Percentiles rank a stretch among this genome's conserved stretches.
These are phyloP conservation scores for Euglossa dilemma DNA, from an alignment of 1,140 invertebrate species.

Conservation along the genomic window DNA sequence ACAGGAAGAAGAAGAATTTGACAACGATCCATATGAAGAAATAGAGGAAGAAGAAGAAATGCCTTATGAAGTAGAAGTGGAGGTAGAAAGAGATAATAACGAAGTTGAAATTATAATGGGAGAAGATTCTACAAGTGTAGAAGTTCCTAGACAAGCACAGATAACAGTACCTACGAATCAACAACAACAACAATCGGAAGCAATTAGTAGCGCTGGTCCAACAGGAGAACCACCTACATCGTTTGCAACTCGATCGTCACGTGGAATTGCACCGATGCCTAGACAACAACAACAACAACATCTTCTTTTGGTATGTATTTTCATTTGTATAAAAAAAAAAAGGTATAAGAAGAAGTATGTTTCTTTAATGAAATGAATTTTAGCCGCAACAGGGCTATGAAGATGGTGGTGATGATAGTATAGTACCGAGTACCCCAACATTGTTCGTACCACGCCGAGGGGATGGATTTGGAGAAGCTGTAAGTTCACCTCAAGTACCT, in stretches of 20 bases:
- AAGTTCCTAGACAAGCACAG: conserved; percentile 84
- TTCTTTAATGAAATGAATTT: conserved; percentile 50
- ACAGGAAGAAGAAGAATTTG: conserved; percentile 84
- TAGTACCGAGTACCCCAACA: conserved; percentile 95
- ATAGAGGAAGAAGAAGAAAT: conserved; percentile 84
- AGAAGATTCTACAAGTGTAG: conserved; percentile 83
- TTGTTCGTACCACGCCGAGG: conserved; percentile 91
- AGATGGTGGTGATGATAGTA: conserved; percentile 92
- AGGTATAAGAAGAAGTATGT: not conserved
- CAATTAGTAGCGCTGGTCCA: conserved; percentile 84
- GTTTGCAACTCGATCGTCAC: conserved; percentile 76
- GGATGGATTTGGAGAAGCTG: conserved; percentile 95
- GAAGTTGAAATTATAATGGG: conserved; percentile 86
- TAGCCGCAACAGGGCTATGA: conserved; percentile 83
- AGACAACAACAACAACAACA: conserved; percentile 79
- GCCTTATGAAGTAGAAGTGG: conserved; percentile 81
- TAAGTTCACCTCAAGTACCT: conserved; percentile 92
- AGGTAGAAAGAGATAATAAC: conserved; percentile 84
- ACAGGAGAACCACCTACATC: conserved; percentile 81
- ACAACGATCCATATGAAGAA: conserved; percentile 83
- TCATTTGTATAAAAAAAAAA: not conserved
- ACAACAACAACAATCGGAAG: conserved; percentile 81
- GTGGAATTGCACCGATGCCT: conserved; percentile 79
- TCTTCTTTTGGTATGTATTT: conserved; percentile 76
- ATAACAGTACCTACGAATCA: conserved; percentile 71